phyloP scores from a whole-genome alignment of 2,888 invertebrate genomes.

The Quadroppia sp. region DNA sequence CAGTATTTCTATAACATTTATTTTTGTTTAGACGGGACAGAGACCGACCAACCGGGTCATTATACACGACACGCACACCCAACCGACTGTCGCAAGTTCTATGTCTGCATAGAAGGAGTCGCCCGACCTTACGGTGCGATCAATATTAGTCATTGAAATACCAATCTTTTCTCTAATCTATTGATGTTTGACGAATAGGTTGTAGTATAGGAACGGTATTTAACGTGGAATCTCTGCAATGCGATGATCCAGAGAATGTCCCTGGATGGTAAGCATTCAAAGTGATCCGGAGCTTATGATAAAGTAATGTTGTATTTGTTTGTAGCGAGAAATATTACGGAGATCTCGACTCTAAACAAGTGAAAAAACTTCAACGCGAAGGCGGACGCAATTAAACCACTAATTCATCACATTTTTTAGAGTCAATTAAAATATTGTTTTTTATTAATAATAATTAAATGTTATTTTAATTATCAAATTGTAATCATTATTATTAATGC shows the following conservation, averaged over 20 bases:
- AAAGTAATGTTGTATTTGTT: constrained; percentile 50
- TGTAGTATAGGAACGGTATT: constrained; percentile 94
- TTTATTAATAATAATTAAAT: background rate
- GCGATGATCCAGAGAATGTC: constrained; percentile 91
- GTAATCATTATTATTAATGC: background rate
- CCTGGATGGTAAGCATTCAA: constrained; percentile 73
- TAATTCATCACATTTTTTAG: constrained; percentile 2
- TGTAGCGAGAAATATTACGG: constrained; percentile 91
- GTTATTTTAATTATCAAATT: constrained; percentile 1
- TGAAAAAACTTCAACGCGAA: constrained; percentile 63
- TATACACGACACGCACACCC: constrained; percentile 94
- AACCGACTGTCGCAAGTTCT: constrained; percentile 77
- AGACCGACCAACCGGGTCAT: constrained; percentile 64
- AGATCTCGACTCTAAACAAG: constrained; percentile 87
- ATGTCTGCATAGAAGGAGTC: constrained; percentile 83
- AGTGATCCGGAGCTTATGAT: background rate
- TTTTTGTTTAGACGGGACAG: constrained; percentile 74
- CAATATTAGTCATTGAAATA: too few species aligned
- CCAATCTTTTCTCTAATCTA: background rate
- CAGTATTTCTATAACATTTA: background rate
- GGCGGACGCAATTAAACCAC: constrained; percentile 19
- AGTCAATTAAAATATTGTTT: background rate
- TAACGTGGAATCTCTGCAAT: constrained; percentile 84
- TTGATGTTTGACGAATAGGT: constrained; percentile 52
- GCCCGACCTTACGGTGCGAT: constrained; percentile 73